phyloP scores from a whole-genome alignment of 2,797 vertebrate genomes.

The Podargus strigoides region DNA sequence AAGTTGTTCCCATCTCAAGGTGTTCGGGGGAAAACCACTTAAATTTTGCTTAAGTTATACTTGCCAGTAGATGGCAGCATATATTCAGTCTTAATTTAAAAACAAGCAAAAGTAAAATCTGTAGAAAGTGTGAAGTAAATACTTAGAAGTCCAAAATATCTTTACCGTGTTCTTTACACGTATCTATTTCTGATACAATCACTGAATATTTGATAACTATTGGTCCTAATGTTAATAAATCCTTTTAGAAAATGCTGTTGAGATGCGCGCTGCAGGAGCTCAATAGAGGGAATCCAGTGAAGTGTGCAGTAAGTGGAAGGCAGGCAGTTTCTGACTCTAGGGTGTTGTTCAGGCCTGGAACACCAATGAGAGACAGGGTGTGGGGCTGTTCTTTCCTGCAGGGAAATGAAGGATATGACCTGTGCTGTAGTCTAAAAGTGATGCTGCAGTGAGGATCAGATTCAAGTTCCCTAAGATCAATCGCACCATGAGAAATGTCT shows the following conservation, averaged over 20 bases:
- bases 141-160: neutral
- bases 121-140: neutral
- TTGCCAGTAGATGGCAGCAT: slow-evolving; percentile 78
- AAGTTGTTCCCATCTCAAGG: neutral
- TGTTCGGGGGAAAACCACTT: neutral
- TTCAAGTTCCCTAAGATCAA: neutral
- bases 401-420: neutral
- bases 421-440: neutral
- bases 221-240: neutral
- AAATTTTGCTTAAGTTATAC: neutral
- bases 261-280: neutral
- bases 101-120: neutral
- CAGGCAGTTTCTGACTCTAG: neutral
- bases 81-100: slow-evolving; percentile 57
- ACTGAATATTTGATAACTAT: slow-evolving; percentile 4
- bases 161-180: neutral
- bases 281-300: neutral
- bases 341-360: neutral
- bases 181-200: neutral
- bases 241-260: neutral
- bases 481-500: neutral
- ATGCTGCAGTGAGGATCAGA: neutral
- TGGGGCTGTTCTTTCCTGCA: neutral
- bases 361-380: neutral
- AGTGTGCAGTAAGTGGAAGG: neutral